Evolutionary conservation across 2,113 vertebrate genomes (phyloP).

Genomic region (Stegostoma tigrinum): DNA sequence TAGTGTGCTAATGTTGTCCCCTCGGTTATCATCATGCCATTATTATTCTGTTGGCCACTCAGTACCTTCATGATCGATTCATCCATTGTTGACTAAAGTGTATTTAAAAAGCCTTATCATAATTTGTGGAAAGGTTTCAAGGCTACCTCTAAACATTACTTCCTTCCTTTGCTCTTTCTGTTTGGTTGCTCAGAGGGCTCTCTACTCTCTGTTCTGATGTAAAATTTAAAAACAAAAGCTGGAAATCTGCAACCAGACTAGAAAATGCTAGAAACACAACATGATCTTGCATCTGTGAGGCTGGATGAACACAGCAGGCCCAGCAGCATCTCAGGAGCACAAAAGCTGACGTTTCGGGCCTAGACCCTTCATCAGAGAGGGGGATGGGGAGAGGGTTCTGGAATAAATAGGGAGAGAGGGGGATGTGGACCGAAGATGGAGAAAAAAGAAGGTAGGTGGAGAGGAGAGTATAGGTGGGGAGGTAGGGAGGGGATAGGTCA

Average conservation of each 20-base stretch:
- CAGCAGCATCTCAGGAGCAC: no score
- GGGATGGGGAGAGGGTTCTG: no score
- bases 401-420: no score
- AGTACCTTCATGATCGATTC: neutral
- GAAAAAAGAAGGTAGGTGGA: no score
- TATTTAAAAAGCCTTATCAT: neutral
- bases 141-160: neutral
- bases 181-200: neutral
- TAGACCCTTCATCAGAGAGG: no score
- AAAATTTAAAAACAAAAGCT: neutral
- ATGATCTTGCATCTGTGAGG: no score
- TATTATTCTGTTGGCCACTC: neutral
- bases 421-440: no score
- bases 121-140: neutral
- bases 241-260: neutral
- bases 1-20: neutral
- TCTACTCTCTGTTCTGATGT: neutral
- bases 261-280: neutral
- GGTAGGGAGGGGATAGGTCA: no score
- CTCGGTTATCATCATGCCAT: neutral
- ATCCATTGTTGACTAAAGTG: neutral
- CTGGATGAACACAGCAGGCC: no score
- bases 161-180: neutral
- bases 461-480: no score
- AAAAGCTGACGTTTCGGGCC: no score